A percentile compares a stretch with the other conserved stretches of the same genome.
Evolutionary conservation across 1,140 invertebrate species (phyloP).

Genomic region (Bombus impatiens): DNA sequence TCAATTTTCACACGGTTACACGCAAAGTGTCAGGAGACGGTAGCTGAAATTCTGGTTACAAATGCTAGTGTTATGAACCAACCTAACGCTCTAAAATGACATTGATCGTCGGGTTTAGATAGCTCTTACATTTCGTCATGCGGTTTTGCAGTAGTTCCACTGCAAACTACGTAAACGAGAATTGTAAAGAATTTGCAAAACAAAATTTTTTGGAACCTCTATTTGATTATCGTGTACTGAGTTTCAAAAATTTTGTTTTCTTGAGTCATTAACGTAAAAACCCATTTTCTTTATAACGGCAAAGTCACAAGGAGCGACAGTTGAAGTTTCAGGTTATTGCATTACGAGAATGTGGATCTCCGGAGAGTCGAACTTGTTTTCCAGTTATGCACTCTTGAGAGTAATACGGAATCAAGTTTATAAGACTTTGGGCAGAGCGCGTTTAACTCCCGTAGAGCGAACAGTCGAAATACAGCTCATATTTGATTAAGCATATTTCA

Average conservation of each 20-base stretch:
- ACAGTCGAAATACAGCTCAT: not conserved
- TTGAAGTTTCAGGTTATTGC: slow-evolving; percentile 25
- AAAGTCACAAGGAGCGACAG: not conserved
- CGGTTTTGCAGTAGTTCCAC: not conserved
- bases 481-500: not conserved
- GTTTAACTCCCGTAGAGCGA: not conserved
- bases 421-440: not conserved
- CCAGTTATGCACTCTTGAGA: slow-evolving; percentile 16
- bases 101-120: slow-evolving; percentile 12
- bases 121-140: not conserved
- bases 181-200: not conserved
- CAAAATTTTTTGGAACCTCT: too few relatives aligned
- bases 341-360: slow-evolving; percentile 5
- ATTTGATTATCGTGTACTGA: not conserved
- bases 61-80: slow-evolving; percentile 34
- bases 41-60: slow-evolving; percentile 1
- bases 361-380: slow-evolving; percentile 16
- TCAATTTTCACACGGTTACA: slow-evolving; percentile 57
- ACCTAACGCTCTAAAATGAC: not conserved
- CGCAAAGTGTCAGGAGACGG: slow-evolving; percentile 25
- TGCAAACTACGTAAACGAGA: not conserved
- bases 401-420: slow-evolving; percentile 15
- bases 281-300: not conserved
- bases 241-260: not conserved
- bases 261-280: not conserved